Evolutionary conservation across 2,113 vertebrate genomes (phyloP).

Genomic region (Manacus vitellinus): DNA sequence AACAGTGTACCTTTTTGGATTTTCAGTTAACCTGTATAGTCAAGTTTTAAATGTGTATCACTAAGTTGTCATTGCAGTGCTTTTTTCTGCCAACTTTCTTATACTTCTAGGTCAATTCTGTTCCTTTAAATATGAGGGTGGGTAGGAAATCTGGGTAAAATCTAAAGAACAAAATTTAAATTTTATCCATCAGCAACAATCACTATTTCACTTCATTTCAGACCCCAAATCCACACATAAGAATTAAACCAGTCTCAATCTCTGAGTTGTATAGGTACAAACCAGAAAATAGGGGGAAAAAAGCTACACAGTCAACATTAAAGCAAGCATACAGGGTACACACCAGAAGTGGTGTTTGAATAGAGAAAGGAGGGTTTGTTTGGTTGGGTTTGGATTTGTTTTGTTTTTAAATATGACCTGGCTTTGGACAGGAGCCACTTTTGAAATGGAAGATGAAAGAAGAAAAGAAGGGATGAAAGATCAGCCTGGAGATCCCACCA

Average conservation of each 20-base stretch:
- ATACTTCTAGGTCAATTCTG: background rate
- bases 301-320: background rate
- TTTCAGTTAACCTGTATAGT: background rate
- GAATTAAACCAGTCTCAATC: background rate
- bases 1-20: background rate
- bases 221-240: background rate
- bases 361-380: fast-evolving
- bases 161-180: background rate
- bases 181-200: background rate
- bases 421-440: background rate
- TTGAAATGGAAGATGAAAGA: background rate
- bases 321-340: background rate
- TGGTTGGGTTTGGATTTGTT: background rate
- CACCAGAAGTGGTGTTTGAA: background rate
- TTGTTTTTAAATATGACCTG: background rate
- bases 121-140: background rate
- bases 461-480: background rate
- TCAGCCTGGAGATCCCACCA: background rate
- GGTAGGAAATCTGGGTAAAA: background rate
- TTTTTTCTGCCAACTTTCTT: background rate
- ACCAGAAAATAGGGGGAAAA: fast-evolving
- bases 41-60: background rate
- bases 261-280: background rate
- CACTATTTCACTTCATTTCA: background rate
- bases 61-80: background rate